Percentiles rank a stretch among this genome's conserved stretches.
Evolutionary conservation across 2,888 invertebrate genomes (phyloP).

Genomic region (Latrodectus hesperus): DNA sequence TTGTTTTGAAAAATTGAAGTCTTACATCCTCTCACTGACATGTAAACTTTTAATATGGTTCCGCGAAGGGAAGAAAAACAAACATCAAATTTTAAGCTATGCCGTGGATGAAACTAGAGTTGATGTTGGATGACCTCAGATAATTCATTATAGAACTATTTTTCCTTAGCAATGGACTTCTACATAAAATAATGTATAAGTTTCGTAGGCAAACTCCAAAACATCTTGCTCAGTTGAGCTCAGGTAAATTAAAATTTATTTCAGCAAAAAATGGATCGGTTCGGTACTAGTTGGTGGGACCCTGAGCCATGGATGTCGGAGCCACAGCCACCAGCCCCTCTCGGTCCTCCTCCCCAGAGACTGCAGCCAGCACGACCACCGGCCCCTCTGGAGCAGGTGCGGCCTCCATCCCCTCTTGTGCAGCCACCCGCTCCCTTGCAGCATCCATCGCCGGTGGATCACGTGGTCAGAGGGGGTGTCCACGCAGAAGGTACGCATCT

Average conservation of each 20-base stretch:
- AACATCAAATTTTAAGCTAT: too few relatives aligned
- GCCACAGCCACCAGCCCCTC: slow-evolving; percentile 31
- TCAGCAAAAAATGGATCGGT: slow-evolving; percentile 33
- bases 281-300: slow-evolving; percentile 43
- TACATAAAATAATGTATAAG: too few relatives aligned
- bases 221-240: not conserved
- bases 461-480: slow-evolving; percentile 32
- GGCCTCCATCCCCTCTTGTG: slow-evolving; percentile 31
- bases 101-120: too few relatives aligned
- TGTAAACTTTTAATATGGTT: too few relatives aligned
- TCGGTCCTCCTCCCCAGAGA: slow-evolving; percentile 19
- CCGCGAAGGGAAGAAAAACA: too few relatives aligned
- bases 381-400: slow-evolving; percentile 22
- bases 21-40: too few relatives aligned
- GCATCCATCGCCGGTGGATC: not conserved
- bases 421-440: not conserved
- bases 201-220: not conserved
- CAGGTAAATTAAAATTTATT: not conserved
- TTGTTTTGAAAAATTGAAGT: too few relatives aligned
- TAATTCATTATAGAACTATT: too few relatives aligned
- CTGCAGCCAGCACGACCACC: slow-evolving; percentile 32
- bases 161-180: too few relatives aligned
- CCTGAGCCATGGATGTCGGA: slow-evolving; percentile 44
- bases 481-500: slow-evolving; percentile 49
- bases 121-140: too few relatives aligned